Conservation (phyloP, 2,113 vertebrate species). For the Mystacornis crossleyi region DNA sequence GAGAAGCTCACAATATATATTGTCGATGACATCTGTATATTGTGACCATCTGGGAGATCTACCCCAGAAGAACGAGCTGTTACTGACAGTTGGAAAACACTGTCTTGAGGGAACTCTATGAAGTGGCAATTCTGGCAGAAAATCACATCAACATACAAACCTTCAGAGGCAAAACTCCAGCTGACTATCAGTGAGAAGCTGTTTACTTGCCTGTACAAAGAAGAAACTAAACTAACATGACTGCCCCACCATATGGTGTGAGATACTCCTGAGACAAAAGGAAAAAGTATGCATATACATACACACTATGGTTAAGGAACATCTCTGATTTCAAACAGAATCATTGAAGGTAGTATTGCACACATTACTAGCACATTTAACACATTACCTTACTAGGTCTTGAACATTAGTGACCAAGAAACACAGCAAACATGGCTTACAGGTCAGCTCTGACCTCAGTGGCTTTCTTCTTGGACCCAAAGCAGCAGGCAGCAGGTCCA, state of each 20-base stretch:
- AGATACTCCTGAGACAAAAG: background rate
- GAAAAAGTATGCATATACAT: background rate
- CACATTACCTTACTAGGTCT: background rate
- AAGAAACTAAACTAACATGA: conserved; percentile 36
- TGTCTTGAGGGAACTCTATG: background rate
- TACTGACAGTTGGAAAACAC: background rate
- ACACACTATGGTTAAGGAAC: background rate
- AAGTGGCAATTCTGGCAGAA: conserved; percentile 35
- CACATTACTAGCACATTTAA: background rate
- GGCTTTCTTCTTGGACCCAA: background rate
- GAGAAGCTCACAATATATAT: background rate
- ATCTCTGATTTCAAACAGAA: background rate
- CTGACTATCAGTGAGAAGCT: conserved; percentile 19
- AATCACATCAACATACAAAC: conserved; percentile 25
- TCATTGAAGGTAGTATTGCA: background rate
- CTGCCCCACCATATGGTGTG: conserved; percentile 9
- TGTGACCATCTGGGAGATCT: conserved; percentile 18
- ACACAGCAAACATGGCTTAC: background rate
- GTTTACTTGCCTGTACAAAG: conserved; percentile 11
- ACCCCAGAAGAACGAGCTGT: background rate
- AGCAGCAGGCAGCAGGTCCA: background rate
- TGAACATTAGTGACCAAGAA: background rate
- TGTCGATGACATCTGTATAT: background rate
- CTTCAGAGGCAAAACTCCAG: conserved; percentile 24
- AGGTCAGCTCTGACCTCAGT: background rate